phyloP scores from a whole-genome alignment of 2,797 vertebrate species.

The Uromys caudimaculatus region DNA sequence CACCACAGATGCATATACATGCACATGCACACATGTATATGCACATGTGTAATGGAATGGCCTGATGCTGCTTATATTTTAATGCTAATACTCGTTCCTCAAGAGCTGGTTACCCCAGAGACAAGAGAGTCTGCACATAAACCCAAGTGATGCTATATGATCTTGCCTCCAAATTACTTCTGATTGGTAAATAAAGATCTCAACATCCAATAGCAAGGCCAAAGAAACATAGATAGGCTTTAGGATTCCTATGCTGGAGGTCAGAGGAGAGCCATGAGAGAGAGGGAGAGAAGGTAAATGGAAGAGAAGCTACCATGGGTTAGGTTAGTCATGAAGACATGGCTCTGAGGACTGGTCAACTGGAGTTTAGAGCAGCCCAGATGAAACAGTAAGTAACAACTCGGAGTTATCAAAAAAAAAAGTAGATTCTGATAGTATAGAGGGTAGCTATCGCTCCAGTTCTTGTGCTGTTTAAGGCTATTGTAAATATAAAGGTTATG shows the following conservation, averaged over 20 bases:
- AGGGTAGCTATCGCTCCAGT: neutral
- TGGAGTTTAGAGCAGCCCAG: neutral
- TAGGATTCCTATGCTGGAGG: neutral
- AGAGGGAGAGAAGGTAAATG: neutral
- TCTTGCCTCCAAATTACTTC: neutral
- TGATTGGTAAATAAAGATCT: neutral
- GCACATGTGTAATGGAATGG: neutral
- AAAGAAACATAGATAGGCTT: neutral
- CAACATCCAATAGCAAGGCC: neutral
- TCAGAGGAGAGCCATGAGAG: neutral
- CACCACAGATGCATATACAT: too few species aligned
- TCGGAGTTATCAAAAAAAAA: neutral
- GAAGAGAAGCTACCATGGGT: neutral
- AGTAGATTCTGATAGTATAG: neutral
- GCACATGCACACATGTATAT: too few species aligned
- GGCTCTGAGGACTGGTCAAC: neutral
- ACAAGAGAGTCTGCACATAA: neutral
- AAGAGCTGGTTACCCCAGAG: neutral
- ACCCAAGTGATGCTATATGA: neutral
- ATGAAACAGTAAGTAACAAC: neutral
- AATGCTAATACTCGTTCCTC: neutral
- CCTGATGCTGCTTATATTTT: neutral
- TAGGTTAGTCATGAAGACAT: neutral
- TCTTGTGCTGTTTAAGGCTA: neutral
- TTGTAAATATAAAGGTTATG: neutral